A percentile compares a stretch with the other conserved stretches of the same genome.
Conservation (phyloP, 2,113 vertebrate genomes). For the Hemichromis elongatus region DNA sequence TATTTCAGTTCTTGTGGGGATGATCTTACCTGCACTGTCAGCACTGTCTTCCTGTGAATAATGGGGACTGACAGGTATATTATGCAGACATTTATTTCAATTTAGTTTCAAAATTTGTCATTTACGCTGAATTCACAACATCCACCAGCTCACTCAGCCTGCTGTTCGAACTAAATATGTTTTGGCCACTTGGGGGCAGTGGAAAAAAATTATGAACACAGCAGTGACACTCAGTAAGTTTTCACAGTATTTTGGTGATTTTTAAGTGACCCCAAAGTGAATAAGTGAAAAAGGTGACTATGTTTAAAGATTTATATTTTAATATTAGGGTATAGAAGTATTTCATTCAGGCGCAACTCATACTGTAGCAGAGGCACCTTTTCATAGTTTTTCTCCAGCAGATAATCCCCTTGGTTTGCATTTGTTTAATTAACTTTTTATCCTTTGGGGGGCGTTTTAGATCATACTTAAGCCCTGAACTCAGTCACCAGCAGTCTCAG, state of each 20-base stretch:
- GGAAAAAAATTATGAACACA: background rate
- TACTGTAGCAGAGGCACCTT: background rate
- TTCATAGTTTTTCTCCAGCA: background rate
- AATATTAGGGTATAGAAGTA: background rate
- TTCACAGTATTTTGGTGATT: background rate
- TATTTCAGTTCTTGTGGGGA: background rate
- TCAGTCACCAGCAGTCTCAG: slow-evolving; percentile 12
- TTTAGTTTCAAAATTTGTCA: background rate
- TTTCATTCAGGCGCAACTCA: background rate
- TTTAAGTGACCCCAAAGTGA: background rate
- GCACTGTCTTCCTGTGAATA: background rate
- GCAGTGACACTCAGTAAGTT: background rate
- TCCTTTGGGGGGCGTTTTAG: slow-evolving; percentile 33
- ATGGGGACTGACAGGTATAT: background rate
- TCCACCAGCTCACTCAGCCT: background rate
- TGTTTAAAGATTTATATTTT: background rate
- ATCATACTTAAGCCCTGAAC: slow-evolving; percentile 10
- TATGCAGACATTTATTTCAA: background rate
- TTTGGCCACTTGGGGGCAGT: background rate
- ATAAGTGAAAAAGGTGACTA: background rate
- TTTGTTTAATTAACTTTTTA: slow-evolving; percentile 35
- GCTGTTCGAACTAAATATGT: background rate
- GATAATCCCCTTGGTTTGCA: background rate
- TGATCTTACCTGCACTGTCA: background rate
- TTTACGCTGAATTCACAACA: background rate